Base-by-base conservation (phyloP, 2,113 vertebrate species). In the Oenanthe oenanthe region DNA sequence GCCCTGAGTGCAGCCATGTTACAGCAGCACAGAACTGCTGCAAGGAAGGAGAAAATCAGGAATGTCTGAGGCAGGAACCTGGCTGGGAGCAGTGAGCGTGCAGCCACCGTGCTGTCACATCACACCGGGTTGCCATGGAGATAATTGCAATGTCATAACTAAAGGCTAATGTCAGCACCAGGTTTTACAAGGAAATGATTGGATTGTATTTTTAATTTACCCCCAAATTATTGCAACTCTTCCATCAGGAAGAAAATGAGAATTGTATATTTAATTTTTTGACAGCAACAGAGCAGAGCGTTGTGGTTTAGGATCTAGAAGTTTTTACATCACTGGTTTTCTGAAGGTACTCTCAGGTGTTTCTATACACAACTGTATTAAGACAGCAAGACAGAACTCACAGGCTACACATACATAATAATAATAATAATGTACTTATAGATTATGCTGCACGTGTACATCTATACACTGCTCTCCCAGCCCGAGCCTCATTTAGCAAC, bases 201-300 rank as follows among this genome's bases (percentile, higher is more conserved):
- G 95, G 91, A 98, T 94, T 97, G 96, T 95, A 98, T 96, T 98
- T 98, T 96, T 98, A 97, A 97, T 98, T 95, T 92, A 88, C 47
- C 88, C 95, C 92, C 71, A 95, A 94, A 96, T 96, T 97, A 93
- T 92, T 93, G 96, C 95, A 96, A 92, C 92, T 96, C 94, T 80
- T 92, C 91, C 89, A 90, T 91, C 70, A 80, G 96, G 96, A 96
- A 96, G 93, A 97, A 97, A 96, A 97, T 94, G 97, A 84, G 93
- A 96, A 97, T 94, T 91, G 82, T 96, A 48, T 79, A 93, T 96
- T 94, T 97, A 77, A 53, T 68, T 91, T 95, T 95, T 88, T 93
- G 91, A 91, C 82, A 83, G 77, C 56, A 70, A 70, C 65, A 25
- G 40, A 75, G 72, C 12, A 29, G 53, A 94, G 76, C 18, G 53